A percentile compares a stretch with the other conserved stretches of the same genome.
These are phyloP conservation scores for Sebastes iracundus DNA, from an alignment of 2,797 vertebrate species.

Conservation along the genomic window DNA sequence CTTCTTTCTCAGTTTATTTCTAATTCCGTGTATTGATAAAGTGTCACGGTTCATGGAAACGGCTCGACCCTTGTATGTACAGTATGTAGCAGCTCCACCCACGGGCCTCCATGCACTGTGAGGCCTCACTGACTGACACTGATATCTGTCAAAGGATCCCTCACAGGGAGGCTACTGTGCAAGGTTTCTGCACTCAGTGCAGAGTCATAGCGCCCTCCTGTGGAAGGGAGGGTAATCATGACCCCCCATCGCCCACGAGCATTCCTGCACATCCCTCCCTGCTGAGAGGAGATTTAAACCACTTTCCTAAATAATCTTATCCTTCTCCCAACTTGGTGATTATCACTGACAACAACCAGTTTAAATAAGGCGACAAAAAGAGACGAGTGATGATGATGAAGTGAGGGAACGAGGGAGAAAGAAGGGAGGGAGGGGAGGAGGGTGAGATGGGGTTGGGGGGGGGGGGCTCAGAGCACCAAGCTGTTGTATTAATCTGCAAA, in stretches of 20 bases:
- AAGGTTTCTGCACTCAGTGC: slow-evolving; percentile 18
- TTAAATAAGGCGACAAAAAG: not conserved
- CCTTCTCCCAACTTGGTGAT: accelerated
- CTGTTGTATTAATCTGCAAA: slow-evolving; percentile 83
- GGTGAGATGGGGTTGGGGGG: too few relatives aligned
- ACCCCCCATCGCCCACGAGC: not conserved
- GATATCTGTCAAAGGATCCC: slow-evolving; percentile 58
- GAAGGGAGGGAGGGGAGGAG: slow-evolving; percentile 6
- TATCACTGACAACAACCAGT: not conserved
- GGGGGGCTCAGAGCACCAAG: slow-evolving; percentile 66
- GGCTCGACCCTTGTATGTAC: slow-evolving; percentile 11
- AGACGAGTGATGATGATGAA: not conserved
- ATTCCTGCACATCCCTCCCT: not conserved
- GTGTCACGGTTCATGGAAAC: slow-evolving; percentile 30
- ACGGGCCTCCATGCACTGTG: slow-evolving; percentile 17
- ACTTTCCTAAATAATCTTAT: not conserved
- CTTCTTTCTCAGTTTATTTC: slow-evolving; percentile 2
- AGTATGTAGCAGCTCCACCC: slow-evolving; percentile 53
- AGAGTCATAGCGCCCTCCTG: slow-evolving; percentile 74
- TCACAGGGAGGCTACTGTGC: slow-evolving; percentile 16
- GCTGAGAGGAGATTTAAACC: not conserved
- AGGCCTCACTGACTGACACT: slow-evolving; percentile 53
- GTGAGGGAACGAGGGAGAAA: slow-evolving; percentile 8
- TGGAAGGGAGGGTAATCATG: slow-evolving; percentile 64
- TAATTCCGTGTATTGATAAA: slow-evolving; percentile 5